Evolutionary conservation across 2,113 vertebrate species (phyloP).

Genomic region (Percopsis transmontana): DNA sequence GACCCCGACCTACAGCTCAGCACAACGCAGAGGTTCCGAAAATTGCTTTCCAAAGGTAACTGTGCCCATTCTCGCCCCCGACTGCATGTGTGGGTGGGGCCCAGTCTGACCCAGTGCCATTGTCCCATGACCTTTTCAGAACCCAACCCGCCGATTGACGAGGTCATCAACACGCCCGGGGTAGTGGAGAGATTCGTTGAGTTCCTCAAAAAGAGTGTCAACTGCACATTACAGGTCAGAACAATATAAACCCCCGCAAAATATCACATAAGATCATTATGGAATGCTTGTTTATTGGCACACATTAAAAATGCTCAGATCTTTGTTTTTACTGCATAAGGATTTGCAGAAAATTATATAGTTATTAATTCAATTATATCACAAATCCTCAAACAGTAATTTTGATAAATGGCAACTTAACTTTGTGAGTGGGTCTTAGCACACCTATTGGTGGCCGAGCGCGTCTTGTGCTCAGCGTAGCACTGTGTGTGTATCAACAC

Average conservation of each 20-base stretch:
- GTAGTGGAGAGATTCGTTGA: conserved; percentile 96
- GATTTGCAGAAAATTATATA: too few species aligned
- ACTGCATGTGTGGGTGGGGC: too few species aligned
- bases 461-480: too few species aligned
- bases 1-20: conserved; percentile 92
- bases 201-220: conserved; percentile 92
- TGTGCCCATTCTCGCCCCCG: neutral
- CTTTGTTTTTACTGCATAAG: too few species aligned
- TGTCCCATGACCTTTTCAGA: conserved; percentile 71
- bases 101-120: neutral
- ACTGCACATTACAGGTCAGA: conserved; percentile 94
- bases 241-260: neutral
- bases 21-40: conserved; percentile 97
- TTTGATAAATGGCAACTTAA: too few species aligned
- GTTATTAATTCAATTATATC: too few species aligned
- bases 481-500: too few species aligned
- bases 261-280: neutral
- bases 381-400: too few species aligned
- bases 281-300: neutral
- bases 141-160: conserved; percentile 97
- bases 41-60: conserved; percentile 96
- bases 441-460: too few species aligned
- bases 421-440: too few species aligned
- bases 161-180: conserved; percentile 93
- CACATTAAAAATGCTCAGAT: too few species aligned